phyloP scores from a whole-genome alignment of 2,797 vertebrate genomes.

The Columba guinea region DNA sequence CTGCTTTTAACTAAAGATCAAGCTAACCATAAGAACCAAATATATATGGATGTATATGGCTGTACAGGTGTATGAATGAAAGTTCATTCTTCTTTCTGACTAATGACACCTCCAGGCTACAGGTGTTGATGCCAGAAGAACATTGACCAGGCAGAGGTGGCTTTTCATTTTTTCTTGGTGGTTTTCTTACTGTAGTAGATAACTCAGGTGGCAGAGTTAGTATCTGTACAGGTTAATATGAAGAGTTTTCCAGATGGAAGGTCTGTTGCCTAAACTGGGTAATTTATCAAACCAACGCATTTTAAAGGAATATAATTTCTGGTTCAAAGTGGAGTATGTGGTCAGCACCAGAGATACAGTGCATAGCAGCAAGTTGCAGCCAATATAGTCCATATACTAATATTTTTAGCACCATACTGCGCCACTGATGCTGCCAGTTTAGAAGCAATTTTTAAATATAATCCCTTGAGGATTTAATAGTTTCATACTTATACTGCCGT shows the following conservation, averaged over 20 bases:
- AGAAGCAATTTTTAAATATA: not conserved
- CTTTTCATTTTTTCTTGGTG: not conserved
- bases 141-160: not conserved
- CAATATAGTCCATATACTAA: not conserved
- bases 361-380: not conserved
- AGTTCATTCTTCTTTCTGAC: not conserved
- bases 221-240: not conserved
- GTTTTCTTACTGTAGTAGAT: not conserved
- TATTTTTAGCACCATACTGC: not conserved
- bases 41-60: not conserved
- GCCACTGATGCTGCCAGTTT: not conserved
- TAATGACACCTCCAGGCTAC: not conserved
- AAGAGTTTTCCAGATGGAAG: not conserved
- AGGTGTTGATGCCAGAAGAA: not conserved
- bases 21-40: not conserved
- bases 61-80: rapidly evolving
- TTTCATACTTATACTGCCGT: not conserved
- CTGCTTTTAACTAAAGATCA: not conserved
- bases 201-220: not conserved
- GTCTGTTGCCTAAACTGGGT: not conserved
- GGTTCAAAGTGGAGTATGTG: not conserved
- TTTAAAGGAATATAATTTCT: not conserved
- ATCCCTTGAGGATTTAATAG: not conserved
- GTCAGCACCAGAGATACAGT: not conserved
- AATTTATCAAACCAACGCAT: not conserved